Conservation (phyloP, 2,888 invertebrate species). For the Elysia crispata region DNA sequence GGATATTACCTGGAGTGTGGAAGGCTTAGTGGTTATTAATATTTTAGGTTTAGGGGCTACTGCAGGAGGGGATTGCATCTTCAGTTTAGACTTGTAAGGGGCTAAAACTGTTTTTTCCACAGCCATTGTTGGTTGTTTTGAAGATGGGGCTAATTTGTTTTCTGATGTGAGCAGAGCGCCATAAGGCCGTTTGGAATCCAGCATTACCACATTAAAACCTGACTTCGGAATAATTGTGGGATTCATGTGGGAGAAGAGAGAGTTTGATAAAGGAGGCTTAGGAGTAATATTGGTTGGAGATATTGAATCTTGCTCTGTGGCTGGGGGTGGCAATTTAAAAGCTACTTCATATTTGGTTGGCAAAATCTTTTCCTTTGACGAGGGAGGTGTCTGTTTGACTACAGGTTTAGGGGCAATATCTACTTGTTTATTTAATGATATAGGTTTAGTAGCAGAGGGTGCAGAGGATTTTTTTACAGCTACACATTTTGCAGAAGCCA, state of each 20-base stretch:
- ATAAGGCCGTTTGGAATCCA: background rate
- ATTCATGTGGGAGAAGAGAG: background rate
- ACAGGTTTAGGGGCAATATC: constrained; percentile 7
- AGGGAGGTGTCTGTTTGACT: background rate
- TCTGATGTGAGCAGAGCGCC: background rate
- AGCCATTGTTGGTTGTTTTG: background rate
- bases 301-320: background rate
- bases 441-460: background rate
- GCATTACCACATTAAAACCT: background rate
- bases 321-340: background rate
- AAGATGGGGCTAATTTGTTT: background rate
- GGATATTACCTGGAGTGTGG: background rate
- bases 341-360: too few species aligned
- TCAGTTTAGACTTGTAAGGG: background rate
- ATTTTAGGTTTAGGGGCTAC: constrained; percentile 22
- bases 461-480: background rate
- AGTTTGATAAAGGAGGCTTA: background rate
- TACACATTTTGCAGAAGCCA: background rate
- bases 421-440: background rate
- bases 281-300: too few species aligned
- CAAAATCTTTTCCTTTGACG: too few species aligned
- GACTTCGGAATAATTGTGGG: constrained; percentile 1
- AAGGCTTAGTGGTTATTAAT: background rate
- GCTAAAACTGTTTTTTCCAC: too few species aligned
- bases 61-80: background rate